A percentile compares a stretch with the other conserved stretches of the same genome.
Conservation (phyloP, 2,797 vertebrate species). For the Hoplostethus atlanticus region DNA sequence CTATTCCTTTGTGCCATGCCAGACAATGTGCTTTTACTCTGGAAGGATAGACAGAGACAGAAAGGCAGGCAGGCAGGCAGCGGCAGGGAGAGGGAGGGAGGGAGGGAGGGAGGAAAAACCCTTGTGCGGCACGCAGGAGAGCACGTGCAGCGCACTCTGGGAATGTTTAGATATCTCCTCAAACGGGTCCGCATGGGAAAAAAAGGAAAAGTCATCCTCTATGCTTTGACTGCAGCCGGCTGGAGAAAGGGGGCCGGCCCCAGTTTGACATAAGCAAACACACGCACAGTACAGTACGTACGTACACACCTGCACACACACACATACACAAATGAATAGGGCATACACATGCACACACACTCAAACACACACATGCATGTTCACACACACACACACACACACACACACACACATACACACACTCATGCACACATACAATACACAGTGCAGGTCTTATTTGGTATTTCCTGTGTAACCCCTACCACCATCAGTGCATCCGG, state of each 20-base stretch:
- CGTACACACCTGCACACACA: slow-evolving; percentile 30
- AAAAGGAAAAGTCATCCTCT: slow-evolving; percentile 80
- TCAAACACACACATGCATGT: background rate
- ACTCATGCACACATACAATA: slow-evolving; percentile 76
- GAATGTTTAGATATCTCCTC: slow-evolving; percentile 92
- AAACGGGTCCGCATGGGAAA: slow-evolving; percentile 88
- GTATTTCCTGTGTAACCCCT: slow-evolving; percentile 88
- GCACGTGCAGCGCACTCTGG: slow-evolving; percentile 91
- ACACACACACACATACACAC: slow-evolving; percentile 1
- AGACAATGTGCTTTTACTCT: slow-evolving; percentile 74
- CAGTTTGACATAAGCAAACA: slow-evolving; percentile 68
- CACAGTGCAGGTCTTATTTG: slow-evolving; percentile 88
- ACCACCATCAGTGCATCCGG: slow-evolving; percentile 54
- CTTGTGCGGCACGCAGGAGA: slow-evolving; percentile 84
- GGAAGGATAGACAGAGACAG: slow-evolving; percentile 52
- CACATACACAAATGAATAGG: slow-evolving; percentile 2
- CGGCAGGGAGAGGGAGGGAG: slow-evolving; percentile 78
- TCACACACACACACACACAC: background rate
- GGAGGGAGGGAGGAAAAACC: slow-evolving; percentile 70
- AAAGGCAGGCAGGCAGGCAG: slow-evolving; percentile 35
- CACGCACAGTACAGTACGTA: slow-evolving; percentile 25
- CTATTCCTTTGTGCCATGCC: slow-evolving; percentile 44
- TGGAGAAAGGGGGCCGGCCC: slow-evolving; percentile 65
- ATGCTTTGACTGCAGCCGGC: slow-evolving; percentile 76
- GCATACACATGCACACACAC: background rate